phyloP scores from a whole-genome alignment of 2,797 vertebrate species.

The Decapterus maruadsi region DNA sequence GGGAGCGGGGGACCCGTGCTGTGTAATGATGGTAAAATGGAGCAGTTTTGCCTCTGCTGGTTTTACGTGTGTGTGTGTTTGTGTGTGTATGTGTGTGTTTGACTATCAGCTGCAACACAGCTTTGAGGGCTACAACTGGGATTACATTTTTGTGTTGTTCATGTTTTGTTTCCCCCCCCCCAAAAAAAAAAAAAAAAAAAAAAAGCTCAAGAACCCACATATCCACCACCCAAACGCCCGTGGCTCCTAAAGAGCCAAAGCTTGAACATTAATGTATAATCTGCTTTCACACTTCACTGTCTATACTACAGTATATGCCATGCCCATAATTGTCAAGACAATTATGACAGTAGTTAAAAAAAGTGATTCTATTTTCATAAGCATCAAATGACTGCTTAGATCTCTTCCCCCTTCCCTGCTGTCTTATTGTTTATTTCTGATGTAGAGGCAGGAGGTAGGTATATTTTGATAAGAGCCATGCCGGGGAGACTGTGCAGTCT shows the following conservation, averaged over 20 bases:
- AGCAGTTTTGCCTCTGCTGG: slow-evolving; percentile 80
- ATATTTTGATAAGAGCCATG: slow-evolving; percentile 83
- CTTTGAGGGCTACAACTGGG: slow-evolving; percentile 80
- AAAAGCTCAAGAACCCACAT: slow-evolving; percentile 60
- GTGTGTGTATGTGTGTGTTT: slow-evolving; percentile 60
- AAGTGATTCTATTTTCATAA: slow-evolving; percentile 74
- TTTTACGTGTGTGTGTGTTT: slow-evolving; percentile 62
- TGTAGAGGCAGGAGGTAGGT: slow-evolving; percentile 74
- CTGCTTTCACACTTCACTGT: slow-evolving; percentile 77
- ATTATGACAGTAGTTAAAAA: slow-evolving; percentile 68
- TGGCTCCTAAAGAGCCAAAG: slow-evolving; percentile 67
- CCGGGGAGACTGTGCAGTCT: slow-evolving; percentile 74
- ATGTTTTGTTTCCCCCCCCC: slow-evolving; percentile 50
- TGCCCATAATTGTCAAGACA: slow-evolving; percentile 78
- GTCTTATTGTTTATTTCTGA: slow-evolving; percentile 81
- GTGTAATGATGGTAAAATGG: slow-evolving; percentile 85
- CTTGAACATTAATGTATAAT: slow-evolving; percentile 76
- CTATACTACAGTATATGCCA: slow-evolving; percentile 60
- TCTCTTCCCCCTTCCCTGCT: slow-evolving; percentile 68
- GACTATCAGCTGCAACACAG: slow-evolving; percentile 75
- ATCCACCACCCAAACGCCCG: slow-evolving; percentile 64
- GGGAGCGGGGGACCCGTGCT: slow-evolving; percentile 83
- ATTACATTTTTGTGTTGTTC: slow-evolving; percentile 80
- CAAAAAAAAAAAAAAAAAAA: neutral
- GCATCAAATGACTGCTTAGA: slow-evolving; percentile 75